Percentiles rank a stretch among this genome's conserved stretches.
phyloP scores from a whole-genome alignment of 1,140 invertebrate genomes.

The Monomorium pharaonis region DNA sequence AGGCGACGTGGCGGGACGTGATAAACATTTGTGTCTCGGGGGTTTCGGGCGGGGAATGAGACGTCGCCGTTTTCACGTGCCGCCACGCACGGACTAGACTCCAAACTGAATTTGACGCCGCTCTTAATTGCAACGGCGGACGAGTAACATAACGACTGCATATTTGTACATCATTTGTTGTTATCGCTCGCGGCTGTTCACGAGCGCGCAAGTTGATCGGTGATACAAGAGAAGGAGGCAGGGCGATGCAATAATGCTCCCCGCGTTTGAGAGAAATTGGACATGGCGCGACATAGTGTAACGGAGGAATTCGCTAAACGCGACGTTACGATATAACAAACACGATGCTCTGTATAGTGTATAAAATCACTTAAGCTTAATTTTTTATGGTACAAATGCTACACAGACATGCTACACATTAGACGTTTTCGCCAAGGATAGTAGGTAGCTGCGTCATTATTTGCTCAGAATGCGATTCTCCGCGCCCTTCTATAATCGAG shows the following conservation, averaged over 20 bases:
- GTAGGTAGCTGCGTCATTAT: conserved; percentile 64
- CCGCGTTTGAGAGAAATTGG: not conserved
- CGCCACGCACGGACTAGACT: conserved; percentile 30
- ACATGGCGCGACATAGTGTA: conserved; percentile 3
- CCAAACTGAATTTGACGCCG: conserved; percentile 7
- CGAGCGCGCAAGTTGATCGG: conserved; percentile 21
- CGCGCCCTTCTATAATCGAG: conserved; percentile 60
- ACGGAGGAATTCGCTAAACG: conserved; percentile 29
- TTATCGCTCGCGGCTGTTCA: conserved; percentile 36
- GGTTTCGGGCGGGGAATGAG: conserved; percentile 84
- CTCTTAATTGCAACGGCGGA: not conserved
- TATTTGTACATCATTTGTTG: conserved; percentile 60
- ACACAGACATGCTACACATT: conserved; percentile 59
- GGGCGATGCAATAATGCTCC: too few relatives aligned
- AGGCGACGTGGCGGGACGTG: conserved; percentile 83
- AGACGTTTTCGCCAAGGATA: conserved; percentile 64
- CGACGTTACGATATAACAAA: conserved; percentile 37
- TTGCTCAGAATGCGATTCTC: conserved; percentile 69
- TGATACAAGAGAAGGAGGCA: not conserved
- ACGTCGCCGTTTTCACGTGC: conserved; percentile 31
- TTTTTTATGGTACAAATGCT: conserved; percentile 74
- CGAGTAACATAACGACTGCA: conserved; percentile 23
- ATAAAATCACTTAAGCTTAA: conserved; percentile 70
- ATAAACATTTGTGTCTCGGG: conserved; percentile 65
- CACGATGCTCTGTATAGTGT: conserved; percentile 59